Percentiles rank a stretch among this genome's conserved stretches.
Evolutionary conservation across 2,888 invertebrate species (phyloP).

Genomic region (Cremastobaeus sp.): DNA sequence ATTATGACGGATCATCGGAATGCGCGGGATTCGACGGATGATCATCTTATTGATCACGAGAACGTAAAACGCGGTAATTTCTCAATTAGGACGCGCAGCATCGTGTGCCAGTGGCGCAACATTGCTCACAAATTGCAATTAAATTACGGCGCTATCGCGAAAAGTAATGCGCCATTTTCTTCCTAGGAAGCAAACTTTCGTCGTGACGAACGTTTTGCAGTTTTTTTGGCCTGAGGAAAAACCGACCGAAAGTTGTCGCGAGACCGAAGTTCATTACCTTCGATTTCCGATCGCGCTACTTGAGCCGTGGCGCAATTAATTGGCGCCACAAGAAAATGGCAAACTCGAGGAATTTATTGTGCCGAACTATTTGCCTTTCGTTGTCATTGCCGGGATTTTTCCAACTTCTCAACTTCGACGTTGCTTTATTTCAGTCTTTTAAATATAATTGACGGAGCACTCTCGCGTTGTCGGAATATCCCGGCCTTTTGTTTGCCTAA

Average conservation of each 20-base stretch:
- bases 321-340: constrained; percentile 44
- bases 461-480: constrained; percentile 16
- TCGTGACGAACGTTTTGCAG: not conserved
- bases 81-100: constrained; percentile 42
- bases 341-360: constrained; percentile 14
- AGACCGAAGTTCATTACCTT: constrained; percentile 17
- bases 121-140: constrained; percentile 22
- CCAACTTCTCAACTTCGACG: constrained; percentile 2
- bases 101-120: constrained; percentile 16
- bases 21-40: constrained; percentile 5
- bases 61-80: constrained; percentile 15
- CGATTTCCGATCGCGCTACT: constrained; percentile 26
- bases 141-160: constrained; percentile 35
- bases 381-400: constrained; percentile 13
- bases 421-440: constrained; percentile 37
- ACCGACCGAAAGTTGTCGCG: constrained; percentile 8
- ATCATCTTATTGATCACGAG: constrained; percentile 12
- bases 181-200: not conserved
- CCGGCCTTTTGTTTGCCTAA: constrained; percentile 37
- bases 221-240: constrained; percentile 1
- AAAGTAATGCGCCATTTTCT: constrained; percentile 13
- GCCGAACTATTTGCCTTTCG: constrained; percentile 23
- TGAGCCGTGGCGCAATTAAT: constrained; percentile 57
- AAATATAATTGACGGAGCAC: constrained; percentile 47
- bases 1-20: constrained; percentile 16